Evolutionary conservation across 2,888 invertebrate species (phyloP).

Genomic region (Carcina quercana): DNA sequence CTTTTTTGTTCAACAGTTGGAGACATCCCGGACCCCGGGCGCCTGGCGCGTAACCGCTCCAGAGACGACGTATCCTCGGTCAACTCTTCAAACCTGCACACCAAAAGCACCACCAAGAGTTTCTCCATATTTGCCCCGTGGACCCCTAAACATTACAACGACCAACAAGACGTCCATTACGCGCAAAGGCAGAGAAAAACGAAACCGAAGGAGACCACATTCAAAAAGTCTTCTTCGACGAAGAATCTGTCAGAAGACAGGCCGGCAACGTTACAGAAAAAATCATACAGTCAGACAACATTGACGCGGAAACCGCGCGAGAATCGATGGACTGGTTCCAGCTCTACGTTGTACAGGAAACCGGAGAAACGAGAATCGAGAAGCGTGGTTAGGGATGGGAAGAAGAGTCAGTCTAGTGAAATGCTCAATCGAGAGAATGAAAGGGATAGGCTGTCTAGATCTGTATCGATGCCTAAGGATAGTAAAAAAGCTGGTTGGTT

Average conservation of each 20-base stretch:
- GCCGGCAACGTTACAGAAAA: slow-evolving; percentile 56
- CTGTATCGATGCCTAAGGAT: slow-evolving; percentile 83
- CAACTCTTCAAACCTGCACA: slow-evolving; percentile 77
- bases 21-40: slow-evolving; percentile 86
- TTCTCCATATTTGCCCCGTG: slow-evolving; percentile 90
- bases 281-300: slow-evolving; percentile 62
- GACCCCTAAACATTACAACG: slow-evolving; percentile 83
- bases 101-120: slow-evolving; percentile 83
- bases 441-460: slow-evolving; percentile 73
- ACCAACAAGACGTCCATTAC: slow-evolving; percentile 86
- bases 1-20: slow-evolving; percentile 73
- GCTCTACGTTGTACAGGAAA: slow-evolving; percentile 54
- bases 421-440: slow-evolving; percentile 70
- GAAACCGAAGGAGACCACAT: slow-evolving; percentile 41
- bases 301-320: slow-evolving; percentile 46
- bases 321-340: slow-evolving; percentile 52
- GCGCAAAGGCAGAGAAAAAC: slow-evolving; percentile 74
- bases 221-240: slow-evolving; percentile 65
- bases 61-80: slow-evolving; percentile 84
- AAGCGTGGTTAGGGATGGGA: slow-evolving; percentile 47
- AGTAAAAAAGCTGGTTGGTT: slow-evolving; percentile 85
- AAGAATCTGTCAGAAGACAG: slow-evolving; percentile 41
- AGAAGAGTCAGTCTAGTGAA: slow-evolving; percentile 77
- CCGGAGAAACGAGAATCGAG: slow-evolving; percentile 51
- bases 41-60: slow-evolving; percentile 76